A percentile compares a stretch with the other conserved stretches of the same genome.
phyloP scores from a whole-genome alignment of 2,888 invertebrate genomes.

The Sipha maydis region DNA sequence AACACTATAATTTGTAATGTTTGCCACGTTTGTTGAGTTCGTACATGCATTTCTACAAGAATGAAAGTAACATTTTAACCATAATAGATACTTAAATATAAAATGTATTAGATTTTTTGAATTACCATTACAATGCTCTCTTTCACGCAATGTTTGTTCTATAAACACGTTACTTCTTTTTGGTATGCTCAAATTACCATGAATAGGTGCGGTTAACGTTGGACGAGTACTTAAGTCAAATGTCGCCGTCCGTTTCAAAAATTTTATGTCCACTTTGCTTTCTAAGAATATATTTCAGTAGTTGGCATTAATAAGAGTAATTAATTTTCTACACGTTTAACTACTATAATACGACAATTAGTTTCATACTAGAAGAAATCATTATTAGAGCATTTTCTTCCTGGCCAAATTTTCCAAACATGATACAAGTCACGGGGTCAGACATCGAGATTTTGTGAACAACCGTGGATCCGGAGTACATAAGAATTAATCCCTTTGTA shows the following conservation, averaged over 20 bases:
- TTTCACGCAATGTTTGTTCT: constrained; percentile 90
- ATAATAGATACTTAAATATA: too few species aligned
- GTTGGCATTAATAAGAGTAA: too few species aligned
- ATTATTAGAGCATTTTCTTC: constrained; percentile 93
- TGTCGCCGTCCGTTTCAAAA: constrained; percentile 86
- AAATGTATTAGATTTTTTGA: background rate
- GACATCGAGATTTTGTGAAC: constrained; percentile 82
- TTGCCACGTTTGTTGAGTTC: constrained; percentile 90
- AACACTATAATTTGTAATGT: constrained; percentile 83
- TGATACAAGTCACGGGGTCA: constrained; percentile 81
- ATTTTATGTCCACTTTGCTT: constrained; percentile 87
- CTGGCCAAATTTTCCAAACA: constrained; percentile 91
- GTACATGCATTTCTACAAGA: constrained; percentile 82
- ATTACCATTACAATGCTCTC: constrained; percentile 82
- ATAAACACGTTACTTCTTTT: constrained; percentile 96
- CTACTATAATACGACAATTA: too few species aligned
- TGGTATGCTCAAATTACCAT: constrained; percentile 72
- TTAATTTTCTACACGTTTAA: too few species aligned
- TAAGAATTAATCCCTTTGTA: constrained; percentile 77
- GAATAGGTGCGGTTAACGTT: constrained; percentile 34
- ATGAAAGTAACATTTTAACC: constrained; percentile 5
- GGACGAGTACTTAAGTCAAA: constrained; percentile 62
- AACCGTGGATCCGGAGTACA: constrained; percentile 85
- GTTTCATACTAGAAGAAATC: constrained; percentile 76
- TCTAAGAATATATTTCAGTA: constrained; percentile 67